Evolutionary conservation across 1,140 invertebrate species (phyloP).

Genomic region (Propsilocerus akamusi): DNA sequence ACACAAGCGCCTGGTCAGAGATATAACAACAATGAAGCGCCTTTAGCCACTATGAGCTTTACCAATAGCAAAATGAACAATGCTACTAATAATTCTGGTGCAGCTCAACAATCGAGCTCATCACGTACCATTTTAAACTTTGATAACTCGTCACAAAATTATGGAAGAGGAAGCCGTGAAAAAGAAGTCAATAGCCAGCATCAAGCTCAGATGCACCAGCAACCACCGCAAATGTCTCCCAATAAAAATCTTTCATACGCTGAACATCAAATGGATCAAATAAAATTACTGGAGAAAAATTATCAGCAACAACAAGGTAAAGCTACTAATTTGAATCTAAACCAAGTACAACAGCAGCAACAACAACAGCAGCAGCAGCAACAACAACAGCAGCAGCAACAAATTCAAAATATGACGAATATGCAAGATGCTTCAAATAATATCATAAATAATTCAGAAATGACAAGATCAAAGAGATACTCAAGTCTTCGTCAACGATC

Average conservation of each 20-base stretch:
- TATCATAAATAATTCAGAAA: constrained; percentile 13
- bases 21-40: not conserved
- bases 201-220: not conserved
- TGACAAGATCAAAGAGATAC: constrained; percentile 48
- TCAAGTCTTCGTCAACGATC: constrained; percentile 50
- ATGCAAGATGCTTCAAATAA: not conserved
- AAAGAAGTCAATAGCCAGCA: not conserved
- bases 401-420: constrained; percentile 8
- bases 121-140: not conserved
- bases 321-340: constrained; percentile 8
- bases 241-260: not conserved
- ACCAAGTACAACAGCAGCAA: constrained; percentile 12
- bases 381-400: constrained; percentile 15
- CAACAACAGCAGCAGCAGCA: constrained; percentile 15
- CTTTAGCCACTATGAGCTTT: not conserved
- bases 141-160: not conserved
- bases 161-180: not conserved
- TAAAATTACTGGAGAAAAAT: not conserved
- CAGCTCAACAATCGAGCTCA: not conserved
- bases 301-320: constrained; percentile 13
- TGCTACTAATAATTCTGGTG: not conserved
- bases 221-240: not conserved
- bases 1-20: not conserved
- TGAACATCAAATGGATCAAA: not conserved
- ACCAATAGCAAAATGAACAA: not conserved